phyloP scores from a whole-genome alignment of 2,888 invertebrate genomes.

The Dryobota labecula region DNA sequence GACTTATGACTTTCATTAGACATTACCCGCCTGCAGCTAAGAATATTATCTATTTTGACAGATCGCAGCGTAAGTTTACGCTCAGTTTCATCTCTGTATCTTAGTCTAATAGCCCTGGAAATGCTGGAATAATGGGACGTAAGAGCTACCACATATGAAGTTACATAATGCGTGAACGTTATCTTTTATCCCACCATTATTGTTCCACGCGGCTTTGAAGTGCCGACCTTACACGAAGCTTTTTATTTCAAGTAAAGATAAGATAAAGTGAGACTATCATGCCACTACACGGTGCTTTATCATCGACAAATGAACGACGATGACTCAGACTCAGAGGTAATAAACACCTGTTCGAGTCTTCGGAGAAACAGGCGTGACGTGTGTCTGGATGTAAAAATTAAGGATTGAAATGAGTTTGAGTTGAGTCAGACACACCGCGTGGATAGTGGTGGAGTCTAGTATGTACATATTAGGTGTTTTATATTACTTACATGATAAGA shows the following conservation, averaged over 20 bases:
- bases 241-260: slow-evolving; percentile 11
- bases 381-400: background rate
- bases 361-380: slow-evolving; percentile 12
- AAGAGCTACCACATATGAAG: background rate
- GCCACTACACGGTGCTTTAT: background rate
- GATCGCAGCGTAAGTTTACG: background rate
- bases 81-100: background rate
- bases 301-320: slow-evolving; percentile 1
- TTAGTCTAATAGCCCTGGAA: background rate
- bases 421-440: background rate
- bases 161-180: background rate
- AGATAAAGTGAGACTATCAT: slow-evolving; percentile 11
- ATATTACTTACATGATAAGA: no score
- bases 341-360: slow-evolving; percentile 29
- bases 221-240: slow-evolving; percentile 16
- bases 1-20: no score
- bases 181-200: slow-evolving; percentile 8
- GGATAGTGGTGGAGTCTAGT: no score
- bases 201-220: background rate
- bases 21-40: no score
- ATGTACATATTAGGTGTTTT: no score
- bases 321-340: slow-evolving; percentile 35
- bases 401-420: background rate
- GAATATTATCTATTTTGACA: background rate
- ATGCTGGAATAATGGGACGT: background rate